A percentile compares a stretch with the other conserved stretches of the same genome.
phyloP scores from a whole-genome alignment of 2,888 invertebrate species.

The Endotricha flammealis region DNA sequence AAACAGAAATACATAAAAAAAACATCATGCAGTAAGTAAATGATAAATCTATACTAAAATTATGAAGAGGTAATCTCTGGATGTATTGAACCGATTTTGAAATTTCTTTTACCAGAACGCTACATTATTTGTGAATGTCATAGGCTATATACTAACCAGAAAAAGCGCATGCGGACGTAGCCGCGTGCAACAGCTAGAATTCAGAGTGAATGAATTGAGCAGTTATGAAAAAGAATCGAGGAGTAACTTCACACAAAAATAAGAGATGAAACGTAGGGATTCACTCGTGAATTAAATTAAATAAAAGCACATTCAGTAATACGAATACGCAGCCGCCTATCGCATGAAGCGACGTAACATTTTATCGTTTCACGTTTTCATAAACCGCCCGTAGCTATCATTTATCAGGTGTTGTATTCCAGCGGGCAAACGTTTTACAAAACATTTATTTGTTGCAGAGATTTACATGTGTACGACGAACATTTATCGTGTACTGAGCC shows the following conservation, averaged over 20 bases:
- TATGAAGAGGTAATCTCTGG: too few relatives aligned
- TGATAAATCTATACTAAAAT: too few relatives aligned
- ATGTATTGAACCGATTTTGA: too few relatives aligned
- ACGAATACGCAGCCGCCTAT: slow-evolving; percentile 14
- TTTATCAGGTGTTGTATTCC: slow-evolving; percentile 62
- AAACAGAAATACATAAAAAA: too few relatives aligned
- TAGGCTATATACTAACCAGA: too few relatives aligned
- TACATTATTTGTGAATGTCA: too few relatives aligned
- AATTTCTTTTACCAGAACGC: too few relatives aligned
- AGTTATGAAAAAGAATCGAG: background rate
- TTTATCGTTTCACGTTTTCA: slow-evolving; percentile 54
- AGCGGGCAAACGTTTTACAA: slow-evolving; percentile 52
- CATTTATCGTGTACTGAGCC: slow-evolving; percentile 51
- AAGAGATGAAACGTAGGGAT: background rate
- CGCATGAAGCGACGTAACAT: slow-evolving; percentile 36
- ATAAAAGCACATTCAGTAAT: slow-evolving; percentile 8
- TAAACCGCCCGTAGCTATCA: slow-evolving; percentile 57
- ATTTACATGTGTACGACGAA: slow-evolving; percentile 49
- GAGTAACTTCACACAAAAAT: background rate
- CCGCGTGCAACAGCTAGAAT: too few relatives aligned
- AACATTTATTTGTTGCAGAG: slow-evolving; percentile 58
- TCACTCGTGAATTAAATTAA: slow-evolving; percentile 6
- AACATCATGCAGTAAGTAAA: too few relatives aligned
- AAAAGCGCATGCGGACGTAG: too few relatives aligned
- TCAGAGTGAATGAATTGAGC: background rate